Evolutionary conservation across 2,888 invertebrate genomes (phyloP), one percentile per base, ranked within the genome.

Genomic region (Ernsta delagoae): DNA sequence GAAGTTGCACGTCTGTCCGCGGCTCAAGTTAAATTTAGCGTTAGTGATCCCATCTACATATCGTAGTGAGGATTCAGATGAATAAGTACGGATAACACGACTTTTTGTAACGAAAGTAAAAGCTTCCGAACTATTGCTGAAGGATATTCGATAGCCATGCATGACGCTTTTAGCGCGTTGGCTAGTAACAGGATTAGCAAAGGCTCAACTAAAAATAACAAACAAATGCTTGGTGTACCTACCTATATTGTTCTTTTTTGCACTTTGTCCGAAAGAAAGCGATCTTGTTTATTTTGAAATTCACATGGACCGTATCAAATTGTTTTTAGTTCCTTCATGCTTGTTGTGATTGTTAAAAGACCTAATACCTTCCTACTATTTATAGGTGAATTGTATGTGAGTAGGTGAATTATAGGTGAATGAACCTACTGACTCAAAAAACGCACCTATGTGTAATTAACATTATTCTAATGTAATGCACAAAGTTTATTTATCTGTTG

Each of bases 1-100:
- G 71, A 81, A 82, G 82, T 81, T 77, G 86, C 79, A 76, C 81
- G 82, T 81, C 82, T 82, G 82, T 76, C 72, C 74, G 72, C 76
- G 82, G 79, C 81, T 77, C 77, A 77, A 75, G 90, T 91, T 92
- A 90, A 92, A 92, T 93, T 92, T 91, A 92, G 91, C 90, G 91
- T 89, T 85, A 89, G 86, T 89, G 85, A 92, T 92, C 87, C 81
- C 83, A 89, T 90, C 82, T 84, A 77, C 77, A 80, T 83, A 78
- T 9, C 41, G 24, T 65, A 53, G 34, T 45, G 9, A 54, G 43
- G n/a, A 59, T 43, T 39, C 59, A 66, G 34, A 8, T 54, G 60
- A 60, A 66, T 66, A 59, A 66, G 53, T 54, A 60, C 60, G 56
- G 36, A 67, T 76, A 77, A 79, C 77, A 74, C 77, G 77, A 78